Base-by-base conservation (phyloP, 2,888 invertebrate genomes). In the Ophion slaviceki region DNA sequence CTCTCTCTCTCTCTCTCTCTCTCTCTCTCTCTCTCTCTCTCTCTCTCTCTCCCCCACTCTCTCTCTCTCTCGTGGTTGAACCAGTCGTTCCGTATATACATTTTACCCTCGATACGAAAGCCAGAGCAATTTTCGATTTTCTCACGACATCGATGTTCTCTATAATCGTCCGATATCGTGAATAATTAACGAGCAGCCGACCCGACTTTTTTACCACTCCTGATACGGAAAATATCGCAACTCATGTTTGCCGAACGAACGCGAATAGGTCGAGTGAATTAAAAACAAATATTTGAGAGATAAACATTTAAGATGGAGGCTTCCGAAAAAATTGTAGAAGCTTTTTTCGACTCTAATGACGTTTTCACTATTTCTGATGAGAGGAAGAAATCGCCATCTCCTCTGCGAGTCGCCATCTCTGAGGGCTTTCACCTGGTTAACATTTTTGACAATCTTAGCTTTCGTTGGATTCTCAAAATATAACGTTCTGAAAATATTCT, bases 131-230 rank as follows among this genome's bases (percentile, higher is more conserved):
- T 76, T 71, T 80, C 67, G 47, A 84, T 66, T 71, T 77, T 72
- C 78, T 62, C 71, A 75, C 24, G 77, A 80, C 67, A 62, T 57
- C 62, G 76, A 20, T 17, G 20, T 72, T 80, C 53, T 66, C 76
- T 80, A 47, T 66, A 80, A 84, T 84, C 80, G 59, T 71, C 47
- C 71, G 80, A 64, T 80, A 80, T 67, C 61, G 59, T 84, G 80
- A 77, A 80, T 84, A 80, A 84, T 77, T 76, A 77, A 84, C 72
- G 77, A 72, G 45, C 24, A 80, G 10, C 62, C 62, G 24, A 57
- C n/a, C 72, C 66, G 11, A n/a, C 24, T 61, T 8, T 4, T n/a
- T 24, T 7, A 61, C n/a, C 61, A 24, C 7, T 61, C 6, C 24
- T 5, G 61, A 61, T 61, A 61, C 61, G 61, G n/a, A 61, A 24